These are phyloP conservation scores for Anoplius nigerrimus DNA, from an alignment of 2,888 invertebrate genomes.

Conservation along the genomic window DNA sequence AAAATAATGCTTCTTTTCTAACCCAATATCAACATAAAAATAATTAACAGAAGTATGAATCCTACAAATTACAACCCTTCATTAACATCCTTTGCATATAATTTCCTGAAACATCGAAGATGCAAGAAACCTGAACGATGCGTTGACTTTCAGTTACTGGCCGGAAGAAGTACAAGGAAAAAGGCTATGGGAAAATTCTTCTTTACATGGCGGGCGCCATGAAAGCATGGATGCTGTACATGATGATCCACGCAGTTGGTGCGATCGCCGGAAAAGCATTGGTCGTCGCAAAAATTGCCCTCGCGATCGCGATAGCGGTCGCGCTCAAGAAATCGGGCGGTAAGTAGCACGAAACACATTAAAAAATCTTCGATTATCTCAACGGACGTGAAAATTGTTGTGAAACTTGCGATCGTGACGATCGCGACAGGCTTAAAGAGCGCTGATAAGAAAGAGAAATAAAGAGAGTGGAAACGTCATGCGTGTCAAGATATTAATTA, in stretches of 20 bases:
- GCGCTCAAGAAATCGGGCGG: conserved; percentile 83
- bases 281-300: conserved; percentile 87
- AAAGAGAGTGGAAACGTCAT: neutral
- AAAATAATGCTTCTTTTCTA: no score
- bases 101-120: no score
- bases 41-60: no score
- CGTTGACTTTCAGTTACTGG: conserved; percentile 49
- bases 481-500: neutral
- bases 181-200: conserved; percentile 81
- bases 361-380: neutral
- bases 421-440: no score
- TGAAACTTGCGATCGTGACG: no score
- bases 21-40: no score
- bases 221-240: conserved; percentile 86
- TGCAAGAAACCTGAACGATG: no score
- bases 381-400: no score
- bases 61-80: no score
- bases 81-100: no score
- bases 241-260: conserved; percentile 87
- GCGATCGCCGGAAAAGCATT: conserved; percentile 89
- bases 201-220: conserved; percentile 86
- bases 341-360: conserved; percentile 37
- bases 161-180: conserved; percentile 80
- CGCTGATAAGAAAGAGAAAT: no score
- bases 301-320: conserved; percentile 87